Percentiles rank a stretch among this genome's conserved stretches.
Evolutionary conservation across 2,888 invertebrate genomes (phyloP).

Genomic region (Harpagoxenus sublaevis): DNA sequence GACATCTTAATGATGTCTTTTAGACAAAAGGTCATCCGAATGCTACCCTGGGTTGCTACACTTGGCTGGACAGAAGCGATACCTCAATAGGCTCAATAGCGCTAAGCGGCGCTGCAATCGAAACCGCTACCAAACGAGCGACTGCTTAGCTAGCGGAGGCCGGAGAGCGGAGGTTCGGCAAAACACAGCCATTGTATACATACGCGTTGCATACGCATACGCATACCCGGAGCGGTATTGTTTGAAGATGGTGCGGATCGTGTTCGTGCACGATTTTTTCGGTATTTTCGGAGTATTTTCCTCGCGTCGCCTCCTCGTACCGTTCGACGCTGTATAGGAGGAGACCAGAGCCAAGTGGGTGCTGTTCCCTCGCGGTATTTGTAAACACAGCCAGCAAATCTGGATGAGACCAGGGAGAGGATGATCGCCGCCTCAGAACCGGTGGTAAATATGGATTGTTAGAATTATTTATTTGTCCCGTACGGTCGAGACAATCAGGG

Average conservation of each 20-base stretch:
- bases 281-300: neutral
- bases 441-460: slow-evolving; percentile 88
- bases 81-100: no score
- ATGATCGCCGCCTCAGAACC: slow-evolving; percentile 97
- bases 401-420: slow-evolving; percentile 94
- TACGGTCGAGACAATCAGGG: neutral
- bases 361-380: slow-evolving; percentile 44
- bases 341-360: neutral
- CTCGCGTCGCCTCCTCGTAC: neutral
- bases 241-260: slow-evolving; percentile 18
- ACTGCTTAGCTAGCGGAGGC: no score
- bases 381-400: slow-evolving; percentile 89
- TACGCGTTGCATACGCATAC: neutral
- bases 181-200: no score
- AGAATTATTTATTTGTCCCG: neutral
- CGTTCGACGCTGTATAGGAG: neutral
- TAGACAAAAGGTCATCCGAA: no score
- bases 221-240: slow-evolving; percentile 13
- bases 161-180: no score
- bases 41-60: no score
- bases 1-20: no score
- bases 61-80: no score
- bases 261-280: neutral
- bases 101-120: no score
- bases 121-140: no score